These are phyloP conservation scores for Aphidius colemani DNA, from an alignment of 2,888 invertebrate genomes.

Conservation along the genomic window DNA sequence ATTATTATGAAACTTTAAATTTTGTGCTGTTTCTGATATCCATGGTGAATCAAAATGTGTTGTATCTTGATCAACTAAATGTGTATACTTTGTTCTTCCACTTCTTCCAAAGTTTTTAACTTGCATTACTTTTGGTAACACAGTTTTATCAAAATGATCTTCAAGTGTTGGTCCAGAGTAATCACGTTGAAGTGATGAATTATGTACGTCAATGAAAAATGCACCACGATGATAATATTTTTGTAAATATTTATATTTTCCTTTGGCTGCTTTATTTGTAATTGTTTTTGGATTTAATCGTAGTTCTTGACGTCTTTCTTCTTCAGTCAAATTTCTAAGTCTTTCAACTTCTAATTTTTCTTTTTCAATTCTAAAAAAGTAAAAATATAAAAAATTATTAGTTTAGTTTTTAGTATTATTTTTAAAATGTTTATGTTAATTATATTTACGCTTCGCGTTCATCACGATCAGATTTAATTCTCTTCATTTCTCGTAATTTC, in stretches of 20 bases:
- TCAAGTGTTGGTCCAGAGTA: constrained; percentile 96
- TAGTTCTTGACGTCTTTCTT: constrained; percentile 88
- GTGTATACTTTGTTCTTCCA: constrained; percentile 98
- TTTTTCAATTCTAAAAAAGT: constrained; percentile 74
- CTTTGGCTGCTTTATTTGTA: constrained; percentile 93
- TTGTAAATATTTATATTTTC: constrained; percentile 99
- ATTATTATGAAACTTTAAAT: constrained; percentile 82
- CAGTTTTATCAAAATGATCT: constrained; percentile 99
- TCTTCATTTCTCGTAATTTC: constrained; percentile 95
- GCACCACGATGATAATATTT: constrained; percentile 99
- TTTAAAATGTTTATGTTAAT: constrained; percentile 7
- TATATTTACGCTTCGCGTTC: constrained; percentile 85
- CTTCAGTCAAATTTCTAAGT: constrained; percentile 92
- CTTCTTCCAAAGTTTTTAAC: constrained; percentile 99
- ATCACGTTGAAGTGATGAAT: constrained; percentile 88
- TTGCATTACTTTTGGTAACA: constrained; percentile 99
- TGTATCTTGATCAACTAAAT: constrained; percentile 98
- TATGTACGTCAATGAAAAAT: constrained; percentile 93
- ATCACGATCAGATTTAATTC: constrained; percentile 95
- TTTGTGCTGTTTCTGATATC: constrained; percentile 89
- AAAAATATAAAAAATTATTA: constrained; percentile 17
- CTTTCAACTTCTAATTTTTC: constrained; percentile 89
- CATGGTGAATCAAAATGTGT: constrained; percentile 98
- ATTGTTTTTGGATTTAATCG: constrained; percentile 89
- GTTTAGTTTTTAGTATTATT: not conserved